Evolutionary conservation across 2,113 vertebrate genomes (phyloP).

Genomic region (Psilopogon haemacephalus): DNA sequence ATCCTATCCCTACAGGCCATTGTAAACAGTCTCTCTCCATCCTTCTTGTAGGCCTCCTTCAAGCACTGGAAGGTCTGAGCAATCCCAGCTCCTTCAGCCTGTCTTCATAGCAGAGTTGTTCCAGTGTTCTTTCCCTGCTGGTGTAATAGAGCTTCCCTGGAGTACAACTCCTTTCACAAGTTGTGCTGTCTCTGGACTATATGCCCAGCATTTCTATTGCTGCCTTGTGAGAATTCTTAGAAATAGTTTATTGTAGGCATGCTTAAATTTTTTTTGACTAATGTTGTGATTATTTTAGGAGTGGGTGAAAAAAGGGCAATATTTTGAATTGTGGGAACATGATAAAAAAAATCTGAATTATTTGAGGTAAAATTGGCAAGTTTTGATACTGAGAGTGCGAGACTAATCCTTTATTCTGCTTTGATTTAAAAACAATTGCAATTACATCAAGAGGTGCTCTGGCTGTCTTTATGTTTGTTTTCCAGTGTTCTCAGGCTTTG

Average conservation of each 20-base stretch:
- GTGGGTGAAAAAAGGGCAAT: not conserved
- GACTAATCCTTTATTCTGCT: not conserved
- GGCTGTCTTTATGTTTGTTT: not conserved
- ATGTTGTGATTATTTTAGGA: not conserved
- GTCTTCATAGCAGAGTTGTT: too few relatives aligned
- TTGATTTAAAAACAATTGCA: not conserved
- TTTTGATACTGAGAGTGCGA: not conserved
- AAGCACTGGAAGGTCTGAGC: too few relatives aligned
- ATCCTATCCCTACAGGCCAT: too few relatives aligned
- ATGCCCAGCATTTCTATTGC: accelerated
- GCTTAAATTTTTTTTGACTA: not conserved
- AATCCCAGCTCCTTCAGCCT: too few relatives aligned
- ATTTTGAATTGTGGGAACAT: not conserved
- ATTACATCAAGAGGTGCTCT: not conserved
- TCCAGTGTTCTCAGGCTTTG: not conserved
- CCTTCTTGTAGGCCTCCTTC: too few relatives aligned
- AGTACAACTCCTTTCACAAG: not conserved
- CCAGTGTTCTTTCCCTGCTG: not conserved
- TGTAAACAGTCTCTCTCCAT: too few relatives aligned
- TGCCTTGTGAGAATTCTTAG: not conserved
- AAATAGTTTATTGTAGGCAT: not conserved
- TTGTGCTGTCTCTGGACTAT: not conserved
- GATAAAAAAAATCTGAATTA: not conserved
- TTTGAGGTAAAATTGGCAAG: not conserved
- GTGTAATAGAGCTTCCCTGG: not conserved